Evolutionary conservation across 2,113 vertebrate genomes (phyloP).

Genomic region (Chaetodon auriga): DNA sequence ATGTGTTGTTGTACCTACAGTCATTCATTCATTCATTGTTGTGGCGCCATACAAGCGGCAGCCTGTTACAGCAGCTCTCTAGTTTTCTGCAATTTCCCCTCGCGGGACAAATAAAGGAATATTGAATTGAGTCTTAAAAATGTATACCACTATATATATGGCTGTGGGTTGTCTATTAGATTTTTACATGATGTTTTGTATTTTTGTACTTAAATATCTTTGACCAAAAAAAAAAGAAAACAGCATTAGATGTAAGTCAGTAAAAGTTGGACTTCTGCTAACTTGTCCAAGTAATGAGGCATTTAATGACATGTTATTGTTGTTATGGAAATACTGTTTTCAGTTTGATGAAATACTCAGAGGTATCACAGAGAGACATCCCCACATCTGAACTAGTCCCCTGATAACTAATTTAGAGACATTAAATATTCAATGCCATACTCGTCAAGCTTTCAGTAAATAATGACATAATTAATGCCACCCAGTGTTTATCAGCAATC

Average conservation of each 20-base stretch:
- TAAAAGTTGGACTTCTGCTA: not conserved
- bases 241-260: not conserved
- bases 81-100: no score
- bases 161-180: no score
- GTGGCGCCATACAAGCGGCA: no score
- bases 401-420: conserved; percentile 11
- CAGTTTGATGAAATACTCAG: not conserved
- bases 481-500: not conserved
- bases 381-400: not conserved
- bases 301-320: not conserved
- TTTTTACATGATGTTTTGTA: no score
- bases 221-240: not conserved
- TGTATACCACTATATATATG: no score
- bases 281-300: not conserved
- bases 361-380: not conserved
- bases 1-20: no score
- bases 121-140: no score
- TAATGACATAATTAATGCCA: not conserved
- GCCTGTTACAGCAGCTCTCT: no score
- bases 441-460: conserved; percentile 5
- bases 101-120: no score
- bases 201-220: no score
- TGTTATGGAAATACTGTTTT: not conserved
- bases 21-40: no score
- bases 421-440: conserved; percentile 26